phyloP scores from a whole-genome alignment of 2,888 invertebrate genomes.

The Augiades crinisus region DNA sequence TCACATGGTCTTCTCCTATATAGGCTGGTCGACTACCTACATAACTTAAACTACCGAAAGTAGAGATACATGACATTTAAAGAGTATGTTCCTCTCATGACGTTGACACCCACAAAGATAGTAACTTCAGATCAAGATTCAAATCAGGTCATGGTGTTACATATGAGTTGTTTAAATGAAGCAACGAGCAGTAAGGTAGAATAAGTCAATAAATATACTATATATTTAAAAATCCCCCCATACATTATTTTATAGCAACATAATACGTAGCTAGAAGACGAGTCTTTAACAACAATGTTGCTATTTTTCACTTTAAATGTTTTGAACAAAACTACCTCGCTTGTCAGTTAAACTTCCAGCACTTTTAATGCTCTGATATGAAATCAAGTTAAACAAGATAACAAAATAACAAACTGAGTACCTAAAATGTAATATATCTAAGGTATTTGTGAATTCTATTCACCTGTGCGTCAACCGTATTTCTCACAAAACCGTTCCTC shows the following conservation, averaged over 20 bases:
- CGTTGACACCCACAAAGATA: too few relatives aligned
- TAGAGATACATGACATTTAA: too few relatives aligned
- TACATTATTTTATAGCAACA: background rate
- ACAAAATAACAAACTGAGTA: background rate
- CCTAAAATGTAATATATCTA: background rate
- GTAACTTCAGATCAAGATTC: too few relatives aligned
- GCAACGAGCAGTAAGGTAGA: too few relatives aligned
- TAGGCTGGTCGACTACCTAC: too few relatives aligned
- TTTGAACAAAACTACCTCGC: background rate
- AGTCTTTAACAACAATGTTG: constrained; percentile 32
- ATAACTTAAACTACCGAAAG: too few relatives aligned
- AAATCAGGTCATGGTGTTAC: too few relatives aligned
- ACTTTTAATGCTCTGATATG: background rate
- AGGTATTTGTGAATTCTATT: too few relatives aligned
- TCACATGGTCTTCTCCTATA: too few relatives aligned
- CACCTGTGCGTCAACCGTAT: constrained; percentile 42
- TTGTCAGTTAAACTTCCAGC: background rate
- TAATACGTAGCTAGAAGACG: background rate
- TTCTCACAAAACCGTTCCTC: constrained; percentile 55
- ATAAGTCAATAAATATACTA: too few relatives aligned
- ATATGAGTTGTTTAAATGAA: too few relatives aligned
- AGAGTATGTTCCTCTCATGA: too few relatives aligned
- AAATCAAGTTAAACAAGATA: background rate
- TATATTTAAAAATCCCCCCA: background rate
- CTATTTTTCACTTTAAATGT: constrained; percentile 12